A percentile compares a stretch with the other conserved stretches of the same genome.
Conservation (phyloP, 1,140 invertebrate genomes). For the Doryteuthis pealeii region DNA sequence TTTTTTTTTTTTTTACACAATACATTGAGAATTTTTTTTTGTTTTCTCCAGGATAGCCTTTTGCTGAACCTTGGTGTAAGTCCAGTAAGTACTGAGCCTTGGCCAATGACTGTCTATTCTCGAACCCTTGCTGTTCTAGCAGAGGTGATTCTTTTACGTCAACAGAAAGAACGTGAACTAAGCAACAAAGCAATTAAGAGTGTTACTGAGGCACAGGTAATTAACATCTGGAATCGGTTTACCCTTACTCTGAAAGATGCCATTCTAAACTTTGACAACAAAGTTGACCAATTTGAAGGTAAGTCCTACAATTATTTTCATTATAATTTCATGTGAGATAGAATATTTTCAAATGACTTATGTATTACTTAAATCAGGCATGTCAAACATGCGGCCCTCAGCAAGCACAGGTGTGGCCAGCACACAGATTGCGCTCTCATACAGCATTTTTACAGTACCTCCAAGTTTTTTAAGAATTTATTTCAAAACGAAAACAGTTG, state of each 20-base stretch:
- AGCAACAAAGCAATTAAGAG: constrained; percentile 39
- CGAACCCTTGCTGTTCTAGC: constrained; percentile 80
- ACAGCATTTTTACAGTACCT: too few relatives aligned
- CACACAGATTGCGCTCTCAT: too few relatives aligned
- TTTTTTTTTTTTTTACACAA: too few relatives aligned
- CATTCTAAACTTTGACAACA: constrained; percentile 61
- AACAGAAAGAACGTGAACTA: constrained; percentile 73
- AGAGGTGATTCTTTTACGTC: constrained; percentile 73
- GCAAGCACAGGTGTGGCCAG: too few relatives aligned
- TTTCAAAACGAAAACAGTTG: too few relatives aligned
- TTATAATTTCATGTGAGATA: not conserved
- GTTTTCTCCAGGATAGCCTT: constrained; percentile 68
- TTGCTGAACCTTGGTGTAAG: constrained; percentile 76
- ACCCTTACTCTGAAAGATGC: constrained; percentile 84
- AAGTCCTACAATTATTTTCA: constrained; percentile 8
- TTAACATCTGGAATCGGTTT: constrained; percentile 86
- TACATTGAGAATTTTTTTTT: too few relatives aligned
- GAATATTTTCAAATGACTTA: not conserved
- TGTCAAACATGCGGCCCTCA: too few relatives aligned
- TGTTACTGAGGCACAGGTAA: constrained; percentile 74
- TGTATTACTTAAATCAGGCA: too few relatives aligned
- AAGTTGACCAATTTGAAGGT: constrained; percentile 50
- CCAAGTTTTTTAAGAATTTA: too few relatives aligned
- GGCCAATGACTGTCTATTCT: constrained; percentile 83
- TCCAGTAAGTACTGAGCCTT: constrained; percentile 68